phyloP scores from a whole-genome alignment of 2,888 invertebrate species.

The Cheilosia vernalis region DNA sequence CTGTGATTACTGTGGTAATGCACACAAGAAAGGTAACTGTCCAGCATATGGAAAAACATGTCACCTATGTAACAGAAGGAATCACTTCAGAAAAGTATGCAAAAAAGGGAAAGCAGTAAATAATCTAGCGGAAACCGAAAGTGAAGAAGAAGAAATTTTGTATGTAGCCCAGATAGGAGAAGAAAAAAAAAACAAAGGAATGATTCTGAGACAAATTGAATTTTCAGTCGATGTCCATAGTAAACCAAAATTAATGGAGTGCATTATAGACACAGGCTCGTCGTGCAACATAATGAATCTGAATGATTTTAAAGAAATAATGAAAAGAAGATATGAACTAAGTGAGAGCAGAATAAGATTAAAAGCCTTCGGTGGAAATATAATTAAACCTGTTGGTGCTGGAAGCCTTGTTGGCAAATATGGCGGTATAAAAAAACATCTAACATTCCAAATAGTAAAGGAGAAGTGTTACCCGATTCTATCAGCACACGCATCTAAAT shows the following conservation, averaged over 20 bases:
- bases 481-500: slow-evolving; percentile 5
- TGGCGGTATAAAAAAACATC: too few species aligned
- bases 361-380: slow-evolving; percentile 19
- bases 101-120: slow-evolving; percentile 4
- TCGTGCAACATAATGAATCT: slow-evolving; percentile 23
- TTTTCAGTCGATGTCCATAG: slow-evolving; percentile 8
- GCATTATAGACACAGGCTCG: slow-evolving; percentile 23
- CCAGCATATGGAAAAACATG: slow-evolving; percentile 6
- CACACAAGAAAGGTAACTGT: slow-evolving; percentile 26
- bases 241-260: slow-evolving; percentile 7
- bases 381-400: slow-evolving; percentile 27
- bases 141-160: slow-evolving; percentile 14
- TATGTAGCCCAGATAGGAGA: slow-evolving; percentile 16
- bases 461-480: too few species aligned
- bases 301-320: slow-evolving; percentile 24
- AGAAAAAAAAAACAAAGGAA: slow-evolving; percentile 4
- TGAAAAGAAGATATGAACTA: slow-evolving; percentile 12
- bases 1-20: slow-evolving; percentile 23
- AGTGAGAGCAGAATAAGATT: slow-evolving; percentile 5
- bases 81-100: slow-evolving; percentile 36
- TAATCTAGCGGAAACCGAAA: slow-evolving; percentile 15
- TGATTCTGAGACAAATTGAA: slow-evolving; percentile 28
- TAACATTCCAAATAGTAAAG: too few species aligned
- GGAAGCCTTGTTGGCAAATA: too few species aligned
- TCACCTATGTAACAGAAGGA: slow-evolving; percentile 19